Base-by-base conservation (phyloP, 2,888 invertebrate genomes). In the Gryllus longicercus region DNA sequence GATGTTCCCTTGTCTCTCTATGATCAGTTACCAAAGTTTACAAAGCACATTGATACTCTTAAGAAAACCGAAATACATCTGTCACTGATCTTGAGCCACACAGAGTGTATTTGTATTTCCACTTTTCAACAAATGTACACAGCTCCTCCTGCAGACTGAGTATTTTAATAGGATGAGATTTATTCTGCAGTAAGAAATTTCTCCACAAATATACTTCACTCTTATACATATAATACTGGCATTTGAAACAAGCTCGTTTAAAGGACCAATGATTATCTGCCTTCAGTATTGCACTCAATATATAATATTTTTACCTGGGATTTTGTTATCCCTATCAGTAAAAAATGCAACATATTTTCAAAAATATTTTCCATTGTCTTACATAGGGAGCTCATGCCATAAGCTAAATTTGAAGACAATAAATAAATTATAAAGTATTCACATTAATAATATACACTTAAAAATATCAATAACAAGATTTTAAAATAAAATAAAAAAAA, bases 341-440 rank as follows among this genome's bases (percentile, higher is more conserved):
- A 63, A 63, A 38, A 63, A 63, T 63, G 14, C 63, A 63, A 63
- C n/a, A 63, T 14, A 63, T 63, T 18, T 63, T 63, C 14, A 63
- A 63, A 63, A 63, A 63, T 63, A 63, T 63, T 63, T 63, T n/a
- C 16, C 63, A 14, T 18, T 63, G 38, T 63, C 14, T 63, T 18
- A 14, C 16, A 63, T 63, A n/a, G 16, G n/a, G 63, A 63, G 63
- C 63, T 63, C 14, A 63, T 63, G 63, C n/a, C 63, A 63, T n/a
- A 14, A 63, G 63, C 63, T n/a, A 63, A 63, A 63, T 63, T 63
- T 63, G n/a, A n/a, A n/a, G n/a, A 63, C 14, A 63, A 63, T 63
- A 63, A 63, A 63, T 63, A 63, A 63, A 63, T 63, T 18, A 63
- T 63, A 18, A 63, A 63, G 63, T 63, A 63, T 63, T 63, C 63